A percentile compares a stretch with the other conserved stretches of the same genome.
Conservation (phyloP, 2,113 vertebrate species). For the Lanius collurio region DNA sequence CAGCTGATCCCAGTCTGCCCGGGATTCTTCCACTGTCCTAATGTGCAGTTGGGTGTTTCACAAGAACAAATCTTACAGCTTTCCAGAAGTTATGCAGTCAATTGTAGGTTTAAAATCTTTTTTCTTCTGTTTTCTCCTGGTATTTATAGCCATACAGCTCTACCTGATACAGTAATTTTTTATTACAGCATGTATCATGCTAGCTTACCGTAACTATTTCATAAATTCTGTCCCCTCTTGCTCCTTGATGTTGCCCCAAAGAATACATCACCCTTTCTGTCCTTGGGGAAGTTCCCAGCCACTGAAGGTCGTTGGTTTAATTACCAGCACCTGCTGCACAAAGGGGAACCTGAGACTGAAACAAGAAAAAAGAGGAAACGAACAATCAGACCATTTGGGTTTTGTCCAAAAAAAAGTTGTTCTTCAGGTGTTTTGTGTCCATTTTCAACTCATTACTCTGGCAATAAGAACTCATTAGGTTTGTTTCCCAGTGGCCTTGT, state of each 20-base stretch:
- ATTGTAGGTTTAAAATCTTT: neutral
- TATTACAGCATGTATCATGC: neutral
- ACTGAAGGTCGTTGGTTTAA: neutral
- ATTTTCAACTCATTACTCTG: neutral
- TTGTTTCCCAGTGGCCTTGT: neutral
- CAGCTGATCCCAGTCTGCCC: neutral
- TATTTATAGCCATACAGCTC: neutral
- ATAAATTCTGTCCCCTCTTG: neutral
- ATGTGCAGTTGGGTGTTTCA: neutral
- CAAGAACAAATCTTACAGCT: neutral
- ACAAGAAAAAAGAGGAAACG: neutral
- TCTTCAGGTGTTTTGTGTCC: neutral
- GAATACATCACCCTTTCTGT: neutral
- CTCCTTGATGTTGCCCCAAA: neutral
- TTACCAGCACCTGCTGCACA: neutral
- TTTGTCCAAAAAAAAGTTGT: neutral
- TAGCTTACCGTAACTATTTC: neutral
- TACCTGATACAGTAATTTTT: neutral
- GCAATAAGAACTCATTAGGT: neutral
- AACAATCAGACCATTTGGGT: neutral
- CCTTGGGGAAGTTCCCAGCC: neutral
- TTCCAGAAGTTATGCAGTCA: neutral
- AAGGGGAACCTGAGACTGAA: neutral
- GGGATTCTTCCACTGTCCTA: neutral
- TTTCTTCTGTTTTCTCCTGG: neutral